These are phyloP conservation scores for Carlito syrichta DNA, from an alignment of 2,113 vertebrate species.

Conservation along the genomic window DNA sequence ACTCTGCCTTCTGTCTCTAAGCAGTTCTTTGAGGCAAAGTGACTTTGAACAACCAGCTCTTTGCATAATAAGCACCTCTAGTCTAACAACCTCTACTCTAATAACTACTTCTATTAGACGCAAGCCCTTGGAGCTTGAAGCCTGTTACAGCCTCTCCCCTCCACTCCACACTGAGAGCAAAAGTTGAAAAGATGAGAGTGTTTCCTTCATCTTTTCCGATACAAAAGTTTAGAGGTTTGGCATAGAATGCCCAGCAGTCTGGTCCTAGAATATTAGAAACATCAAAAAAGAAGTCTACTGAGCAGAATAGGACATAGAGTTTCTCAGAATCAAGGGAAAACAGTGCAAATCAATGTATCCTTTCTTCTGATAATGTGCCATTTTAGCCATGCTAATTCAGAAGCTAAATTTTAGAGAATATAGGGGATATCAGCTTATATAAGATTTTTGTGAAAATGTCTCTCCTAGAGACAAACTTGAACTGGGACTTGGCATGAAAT, in stretches of 20 bases:
- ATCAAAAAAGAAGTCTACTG: background rate
- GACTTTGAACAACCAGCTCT: background rate
- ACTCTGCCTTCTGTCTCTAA: background rate
- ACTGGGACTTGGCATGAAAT: background rate
- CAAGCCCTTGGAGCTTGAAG: too few species aligned
- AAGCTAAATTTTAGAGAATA: background rate
- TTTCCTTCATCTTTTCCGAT: background rate
- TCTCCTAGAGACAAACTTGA: background rate
- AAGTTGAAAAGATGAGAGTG: background rate
- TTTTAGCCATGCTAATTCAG: background rate
- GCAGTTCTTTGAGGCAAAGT: background rate
- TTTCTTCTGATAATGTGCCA: background rate
- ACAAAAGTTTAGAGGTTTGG: too few species aligned
- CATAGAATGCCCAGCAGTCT: background rate
- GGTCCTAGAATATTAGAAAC: background rate
- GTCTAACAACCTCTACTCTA: background rate
- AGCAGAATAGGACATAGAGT: background rate
- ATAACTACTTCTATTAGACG: too few species aligned
- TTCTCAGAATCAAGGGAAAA: background rate
- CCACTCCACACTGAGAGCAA: background rate
- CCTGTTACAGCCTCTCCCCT: background rate
- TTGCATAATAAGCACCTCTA: background rate
- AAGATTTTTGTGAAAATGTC: background rate
- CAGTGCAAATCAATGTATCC: background rate
- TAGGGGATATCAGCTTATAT: background rate